A percentile compares a stretch with the other conserved stretches of the same genome.
phyloP scores from a whole-genome alignment of 2,113 vertebrate species.

The Dicaeum eximium region DNA sequence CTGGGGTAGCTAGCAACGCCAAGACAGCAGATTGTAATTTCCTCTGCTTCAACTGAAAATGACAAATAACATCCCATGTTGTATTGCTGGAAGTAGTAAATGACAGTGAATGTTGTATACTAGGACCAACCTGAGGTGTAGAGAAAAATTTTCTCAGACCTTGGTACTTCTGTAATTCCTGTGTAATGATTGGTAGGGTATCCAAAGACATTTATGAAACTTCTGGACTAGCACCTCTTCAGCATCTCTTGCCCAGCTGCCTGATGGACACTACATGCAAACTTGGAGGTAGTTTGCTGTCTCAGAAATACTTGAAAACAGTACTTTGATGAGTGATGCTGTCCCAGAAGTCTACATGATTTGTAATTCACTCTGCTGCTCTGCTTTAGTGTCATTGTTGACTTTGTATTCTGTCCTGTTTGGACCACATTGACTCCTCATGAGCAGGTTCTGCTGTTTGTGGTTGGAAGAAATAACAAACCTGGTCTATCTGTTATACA shows the following conservation, averaged over 20 bases:
- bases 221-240: background rate
- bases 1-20: background rate
- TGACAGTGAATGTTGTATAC: background rate
- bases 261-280: accelerated
- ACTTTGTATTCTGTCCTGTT: background rate
- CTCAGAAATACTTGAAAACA: background rate
- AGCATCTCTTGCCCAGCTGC: background rate
- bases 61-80: background rate
- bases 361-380: background rate
- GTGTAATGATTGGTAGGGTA: background rate
- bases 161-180: background rate
- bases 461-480: background rate
- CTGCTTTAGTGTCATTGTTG: background rate
- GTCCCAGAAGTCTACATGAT: background rate
- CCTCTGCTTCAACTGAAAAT: background rate
- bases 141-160: background rate
- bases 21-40: background rate
- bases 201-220: background rate
- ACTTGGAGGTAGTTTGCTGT: background rate
- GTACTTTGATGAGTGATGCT: background rate
- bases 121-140: background rate
- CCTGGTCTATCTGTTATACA: background rate
- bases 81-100: background rate
- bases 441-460: background rate
- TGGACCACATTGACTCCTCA: background rate